Base-by-base conservation (phyloP, 2,888 invertebrate genomes). In the Synanthedon vespiformis region DNA sequence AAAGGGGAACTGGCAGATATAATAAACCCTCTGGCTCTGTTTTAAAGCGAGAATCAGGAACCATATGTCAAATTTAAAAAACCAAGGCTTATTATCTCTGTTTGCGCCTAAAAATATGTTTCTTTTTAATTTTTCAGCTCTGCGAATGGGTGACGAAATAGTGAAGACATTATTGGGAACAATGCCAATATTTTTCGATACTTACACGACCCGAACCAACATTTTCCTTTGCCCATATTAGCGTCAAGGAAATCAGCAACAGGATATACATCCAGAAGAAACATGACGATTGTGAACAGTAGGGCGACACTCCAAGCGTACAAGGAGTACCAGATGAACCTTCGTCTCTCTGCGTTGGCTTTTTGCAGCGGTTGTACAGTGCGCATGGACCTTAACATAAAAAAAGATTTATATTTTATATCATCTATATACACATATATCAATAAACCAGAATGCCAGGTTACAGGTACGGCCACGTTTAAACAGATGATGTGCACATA, bases 251-350 rank as follows among this genome's bases (percentile, higher is more conserved):
- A 48, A 0, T 52, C 27, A 0, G 77, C 58, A 1, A 86, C 64
- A 0, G 85, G 76, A 34, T 85, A 89, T 48, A 74, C 72, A 60
- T 92, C 92, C 53, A 91, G 72, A 2, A 89, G 65, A 52, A 89
- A 86, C 54, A 90, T 89, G 6, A 88, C 67, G 10, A 80, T 59
- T 0, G 92, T 90, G 44, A 93, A 68, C 1, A 88, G 40, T 3
- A 90, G 65, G 0, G 94, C 89, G 10, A 90, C 62, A 3, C 91
- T 90, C 93, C 93, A 94, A 1, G 93, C 93, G 69, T 93, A 93
- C 1, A 91, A 49, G 0, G 91, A 92, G 70, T 94, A 94, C 66
- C 86, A 80, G 2, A 90, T 53, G 67, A 94, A 92, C 55, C 90
- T 88, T 50, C 88, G 89, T 40, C 82, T 65, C 56, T 89, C 89